Evolutionary conservation across 2,113 vertebrate genomes (phyloP).

Genomic region (Chlorodrepanis virens): DNA sequence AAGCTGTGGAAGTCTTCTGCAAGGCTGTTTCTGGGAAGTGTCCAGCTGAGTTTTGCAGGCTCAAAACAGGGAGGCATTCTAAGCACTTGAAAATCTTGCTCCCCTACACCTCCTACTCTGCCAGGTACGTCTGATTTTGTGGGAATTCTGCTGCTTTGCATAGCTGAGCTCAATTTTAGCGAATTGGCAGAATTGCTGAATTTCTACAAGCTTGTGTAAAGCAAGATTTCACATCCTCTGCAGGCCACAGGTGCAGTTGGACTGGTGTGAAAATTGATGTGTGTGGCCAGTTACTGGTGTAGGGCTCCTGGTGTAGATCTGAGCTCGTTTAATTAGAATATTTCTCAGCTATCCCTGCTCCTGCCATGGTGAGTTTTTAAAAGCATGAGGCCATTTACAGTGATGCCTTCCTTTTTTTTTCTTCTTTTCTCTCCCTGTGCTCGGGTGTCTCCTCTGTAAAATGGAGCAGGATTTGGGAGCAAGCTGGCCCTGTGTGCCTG

Average conservation of each 20-base stretch:
- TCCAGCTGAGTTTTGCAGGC: constrained; percentile 9
- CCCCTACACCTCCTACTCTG: constrained; percentile 44
- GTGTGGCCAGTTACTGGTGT: neutral
- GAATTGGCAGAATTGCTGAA: neutral
- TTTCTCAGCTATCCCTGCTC: neutral
- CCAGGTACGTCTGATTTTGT: constrained; percentile 49
- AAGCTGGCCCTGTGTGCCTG: neutral
- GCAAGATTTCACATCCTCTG: neutral
- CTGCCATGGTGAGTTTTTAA: neutral
- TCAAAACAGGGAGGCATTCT: neutral
- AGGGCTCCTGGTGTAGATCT: neutral
- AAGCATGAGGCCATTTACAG: neutral
- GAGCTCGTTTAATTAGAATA: neutral
- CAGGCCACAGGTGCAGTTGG: neutral
- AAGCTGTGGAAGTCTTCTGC: neutral
- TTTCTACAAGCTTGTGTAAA: constrained; percentile 7
- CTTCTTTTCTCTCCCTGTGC: neutral
- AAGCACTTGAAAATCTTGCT: neutral
- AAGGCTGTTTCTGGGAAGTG: constrained; percentile 13
- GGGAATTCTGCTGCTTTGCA: neutral
- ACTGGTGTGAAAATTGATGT: neutral
- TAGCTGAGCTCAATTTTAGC: constrained; percentile 17
- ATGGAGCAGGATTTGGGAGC: neutral
- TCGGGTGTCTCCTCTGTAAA: neutral
- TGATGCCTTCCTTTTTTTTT: neutral